Evolutionary conservation across 2,797 vertebrate genomes (phyloP).

Genomic region (Lindbergichthys nudifrons): DNA sequence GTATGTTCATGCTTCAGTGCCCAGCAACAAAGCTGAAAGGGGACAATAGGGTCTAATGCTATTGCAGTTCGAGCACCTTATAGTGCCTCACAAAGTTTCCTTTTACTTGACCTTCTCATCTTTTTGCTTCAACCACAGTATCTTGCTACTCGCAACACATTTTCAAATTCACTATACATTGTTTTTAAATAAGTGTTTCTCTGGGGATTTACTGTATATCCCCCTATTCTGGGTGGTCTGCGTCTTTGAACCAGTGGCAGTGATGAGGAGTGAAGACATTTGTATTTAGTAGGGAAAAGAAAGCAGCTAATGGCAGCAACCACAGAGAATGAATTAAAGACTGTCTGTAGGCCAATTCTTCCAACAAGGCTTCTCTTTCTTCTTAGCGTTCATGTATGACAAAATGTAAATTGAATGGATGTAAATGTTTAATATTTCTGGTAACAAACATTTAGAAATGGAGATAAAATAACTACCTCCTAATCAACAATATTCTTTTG

Average conservation of each 20-base stretch:
- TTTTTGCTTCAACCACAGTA: conserved; percentile 19
- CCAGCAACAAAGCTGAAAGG: conserved; percentile 78
- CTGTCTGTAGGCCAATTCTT: conserved; percentile 24
- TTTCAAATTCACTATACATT: conserved; percentile 2
- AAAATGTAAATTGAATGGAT: conserved; percentile 5
- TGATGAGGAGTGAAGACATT: conserved; percentile 39
- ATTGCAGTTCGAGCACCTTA: conserved; percentile 73
- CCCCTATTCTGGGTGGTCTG: conserved; percentile 63
- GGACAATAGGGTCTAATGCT: conserved; percentile 75
- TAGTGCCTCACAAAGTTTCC: conserved; percentile 57
- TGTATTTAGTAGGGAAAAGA: conserved; percentile 44
- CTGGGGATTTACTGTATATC: conserved; percentile 23
- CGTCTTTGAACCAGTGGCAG: conserved; percentile 52
- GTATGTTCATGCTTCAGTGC: conserved; percentile 77
- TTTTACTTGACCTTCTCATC: conserved; percentile 55
- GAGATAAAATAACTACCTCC: neutral
- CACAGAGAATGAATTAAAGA: conserved; percentile 32
- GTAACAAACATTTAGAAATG: neutral
- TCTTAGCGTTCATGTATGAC: conserved; percentile 1
- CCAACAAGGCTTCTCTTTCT: conserved; percentile 12
- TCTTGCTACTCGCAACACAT: neutral
- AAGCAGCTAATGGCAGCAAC: conserved; percentile 44
- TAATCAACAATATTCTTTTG: neutral
- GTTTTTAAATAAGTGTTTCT: conserved; percentile 8
- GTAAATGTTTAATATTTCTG: neutral